phyloP scores from a whole-genome alignment of 64 coral and sea anemone species.

The Anthopleura sola region DNA sequence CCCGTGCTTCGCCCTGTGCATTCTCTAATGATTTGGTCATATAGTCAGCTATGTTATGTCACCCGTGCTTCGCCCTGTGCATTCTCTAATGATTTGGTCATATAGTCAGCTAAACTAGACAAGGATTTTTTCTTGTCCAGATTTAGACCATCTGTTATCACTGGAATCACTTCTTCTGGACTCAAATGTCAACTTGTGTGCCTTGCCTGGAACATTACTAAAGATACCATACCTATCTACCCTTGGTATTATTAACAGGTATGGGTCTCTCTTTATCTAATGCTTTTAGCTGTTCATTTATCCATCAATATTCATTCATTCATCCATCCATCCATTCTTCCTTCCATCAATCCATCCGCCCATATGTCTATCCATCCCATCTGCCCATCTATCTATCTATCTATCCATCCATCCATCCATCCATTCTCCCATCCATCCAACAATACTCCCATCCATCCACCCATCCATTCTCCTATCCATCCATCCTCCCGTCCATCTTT shows the following conservation, averaged over 20 bases:
- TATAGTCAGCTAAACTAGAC: neutral
- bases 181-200: conserved; percentile 41
- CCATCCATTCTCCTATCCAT: too few species aligned
- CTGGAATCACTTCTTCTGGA: conserved; percentile 67
- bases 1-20: too few species aligned
- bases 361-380: neutral
- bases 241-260: conserved; percentile 69
- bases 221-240: conserved; percentile 51
- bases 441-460: too few species aligned
- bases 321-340: neutral
- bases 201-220: conserved; percentile 53
- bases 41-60: too few species aligned
- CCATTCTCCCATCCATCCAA: neutral
- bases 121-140: conserved; percentile 28
- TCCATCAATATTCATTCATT: neutral
- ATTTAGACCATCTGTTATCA: conserved; percentile 43
- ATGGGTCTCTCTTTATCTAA: neutral
- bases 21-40: too few species aligned
- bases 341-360: neutral
- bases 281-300: neutral
- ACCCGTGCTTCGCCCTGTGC: too few species aligned
- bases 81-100: neutral
- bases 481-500: too few species aligned
- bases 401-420: too few species aligned
- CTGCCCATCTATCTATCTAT: neutral